Conservation (phyloP, 2,888 invertebrate genomes). For the Taphrorychus bicolor region DNA sequence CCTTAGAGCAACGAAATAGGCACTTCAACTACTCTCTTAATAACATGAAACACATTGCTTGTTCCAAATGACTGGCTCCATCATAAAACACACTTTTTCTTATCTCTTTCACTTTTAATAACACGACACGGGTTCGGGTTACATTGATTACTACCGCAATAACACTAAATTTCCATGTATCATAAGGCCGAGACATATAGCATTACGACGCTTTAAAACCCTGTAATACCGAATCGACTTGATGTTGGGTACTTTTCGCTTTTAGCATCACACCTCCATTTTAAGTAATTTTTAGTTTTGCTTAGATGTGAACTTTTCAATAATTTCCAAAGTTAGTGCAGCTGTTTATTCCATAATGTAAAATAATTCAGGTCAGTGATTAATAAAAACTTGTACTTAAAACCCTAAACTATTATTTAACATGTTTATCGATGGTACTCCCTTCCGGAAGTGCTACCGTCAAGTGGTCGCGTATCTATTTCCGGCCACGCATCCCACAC, state of each 20-base stretch:
- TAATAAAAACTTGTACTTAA: neutral
- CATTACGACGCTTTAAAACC: too few relatives aligned
- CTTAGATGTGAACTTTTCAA: too few relatives aligned
- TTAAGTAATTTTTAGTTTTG: too few relatives aligned
- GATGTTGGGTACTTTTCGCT: too few relatives aligned
- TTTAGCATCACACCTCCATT: too few relatives aligned
- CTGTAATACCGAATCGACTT: too few relatives aligned
- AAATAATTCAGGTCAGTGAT: neutral
- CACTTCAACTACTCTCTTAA: neutral
- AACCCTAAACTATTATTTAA: neutral
- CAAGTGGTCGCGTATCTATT: neutral
- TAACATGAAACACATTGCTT: neutral
- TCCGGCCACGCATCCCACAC: neutral
- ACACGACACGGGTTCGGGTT: conserved; percentile 14
- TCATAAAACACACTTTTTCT: neutral
- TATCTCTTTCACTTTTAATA: conserved; percentile 17
- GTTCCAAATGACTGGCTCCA: neutral
- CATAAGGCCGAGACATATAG: too few relatives aligned
- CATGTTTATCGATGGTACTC: neutral
- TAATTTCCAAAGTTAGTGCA: neutral
- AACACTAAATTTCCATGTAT: conserved; percentile 11
- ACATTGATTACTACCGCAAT: conserved; percentile 10
- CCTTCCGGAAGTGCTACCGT: neutral
- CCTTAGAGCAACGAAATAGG: neutral
- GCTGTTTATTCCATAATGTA: neutral